A percentile compares a stretch with the other conserved stretches of the same genome.
These are phyloP conservation scores for Heliconius aoede DNA, from an alignment of 2,888 invertebrate genomes.

Conservation along the genomic window DNA sequence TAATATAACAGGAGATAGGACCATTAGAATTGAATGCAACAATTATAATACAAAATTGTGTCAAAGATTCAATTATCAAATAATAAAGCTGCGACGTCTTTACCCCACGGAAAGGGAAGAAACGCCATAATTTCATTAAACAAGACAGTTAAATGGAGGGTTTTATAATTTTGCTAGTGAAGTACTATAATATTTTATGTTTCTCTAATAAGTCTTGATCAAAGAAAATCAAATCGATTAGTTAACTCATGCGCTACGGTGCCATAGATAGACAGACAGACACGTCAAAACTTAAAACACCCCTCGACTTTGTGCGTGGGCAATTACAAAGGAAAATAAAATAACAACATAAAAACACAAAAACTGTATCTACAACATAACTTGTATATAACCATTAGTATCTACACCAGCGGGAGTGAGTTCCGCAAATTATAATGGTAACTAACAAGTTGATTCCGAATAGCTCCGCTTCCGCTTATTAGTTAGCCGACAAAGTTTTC, in stretches of 20 bases:
- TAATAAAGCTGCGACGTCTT: conserved; percentile 23
- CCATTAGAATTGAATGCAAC: conserved; percentile 8
- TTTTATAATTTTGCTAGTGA: background rate
- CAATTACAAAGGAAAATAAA: no score
- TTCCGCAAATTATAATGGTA: conserved; percentile 36
- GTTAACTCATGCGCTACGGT: no score
- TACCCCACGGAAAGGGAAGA: conserved; percentile 22
- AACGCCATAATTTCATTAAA: conserved; percentile 19
- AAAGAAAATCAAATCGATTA: no score
- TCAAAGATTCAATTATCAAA: conserved; percentile 25
- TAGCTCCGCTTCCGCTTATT: conserved; percentile 52
- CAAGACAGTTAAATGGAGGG: conserved; percentile 14
- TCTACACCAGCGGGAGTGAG: conserved; percentile 30
- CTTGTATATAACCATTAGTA: conserved; percentile 8
- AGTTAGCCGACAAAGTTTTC: conserved; percentile 53
- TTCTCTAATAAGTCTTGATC: no score
- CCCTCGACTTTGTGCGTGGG: background rate
- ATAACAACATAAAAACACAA: background rate
- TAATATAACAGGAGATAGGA: background rate
- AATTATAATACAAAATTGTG: conserved; percentile 19
- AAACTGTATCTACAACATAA: background rate
- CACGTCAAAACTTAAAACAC: background rate
- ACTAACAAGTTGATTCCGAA: conserved; percentile 55
- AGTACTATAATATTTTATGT: no score
- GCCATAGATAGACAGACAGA: no score